These are phyloP conservation scores for Sipha maydis DNA, from an alignment of 2,888 invertebrate genomes.

Conservation along the genomic window DNA sequence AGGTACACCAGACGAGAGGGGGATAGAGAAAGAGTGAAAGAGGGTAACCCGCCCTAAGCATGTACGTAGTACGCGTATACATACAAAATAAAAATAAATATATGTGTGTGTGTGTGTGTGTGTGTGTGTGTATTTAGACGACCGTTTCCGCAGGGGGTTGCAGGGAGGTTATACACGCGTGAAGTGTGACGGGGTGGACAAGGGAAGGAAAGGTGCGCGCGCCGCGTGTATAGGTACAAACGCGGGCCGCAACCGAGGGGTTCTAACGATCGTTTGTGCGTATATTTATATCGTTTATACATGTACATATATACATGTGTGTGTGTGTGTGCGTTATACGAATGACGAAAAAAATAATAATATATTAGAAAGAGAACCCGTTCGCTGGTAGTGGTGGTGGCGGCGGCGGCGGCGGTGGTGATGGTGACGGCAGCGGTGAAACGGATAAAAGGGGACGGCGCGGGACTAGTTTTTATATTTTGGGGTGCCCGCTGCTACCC, in stretches of 20 bases:
- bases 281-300: background rate
- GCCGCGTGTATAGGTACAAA: background rate
- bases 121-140: background rate
- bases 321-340: background rate
- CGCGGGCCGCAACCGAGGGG: background rate
- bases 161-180: background rate
- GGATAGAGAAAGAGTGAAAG: no score
- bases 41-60: no score
- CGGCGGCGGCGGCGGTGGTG: background rate
- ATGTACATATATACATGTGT: background rate
- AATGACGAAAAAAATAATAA: background rate
- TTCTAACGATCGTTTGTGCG: conserved; percentile 5
- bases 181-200: no score
- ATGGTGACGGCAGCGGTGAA: background rate
- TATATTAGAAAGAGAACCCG: background rate
- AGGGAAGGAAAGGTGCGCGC: background rate
- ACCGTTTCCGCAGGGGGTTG: background rate
- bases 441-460: background rate
- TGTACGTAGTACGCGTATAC: no score
- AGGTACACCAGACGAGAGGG: no score
- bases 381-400: background rate
- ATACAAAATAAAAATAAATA: background rate
- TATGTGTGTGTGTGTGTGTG: background rate
- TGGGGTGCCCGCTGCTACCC: background rate
- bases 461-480: conserved; percentile 4